A percentile compares a stretch with the other conserved stretches of the same genome.
phyloP scores from a whole-genome alignment of 2,797 vertebrate genomes.

The Taeniopygia guttata region DNA sequence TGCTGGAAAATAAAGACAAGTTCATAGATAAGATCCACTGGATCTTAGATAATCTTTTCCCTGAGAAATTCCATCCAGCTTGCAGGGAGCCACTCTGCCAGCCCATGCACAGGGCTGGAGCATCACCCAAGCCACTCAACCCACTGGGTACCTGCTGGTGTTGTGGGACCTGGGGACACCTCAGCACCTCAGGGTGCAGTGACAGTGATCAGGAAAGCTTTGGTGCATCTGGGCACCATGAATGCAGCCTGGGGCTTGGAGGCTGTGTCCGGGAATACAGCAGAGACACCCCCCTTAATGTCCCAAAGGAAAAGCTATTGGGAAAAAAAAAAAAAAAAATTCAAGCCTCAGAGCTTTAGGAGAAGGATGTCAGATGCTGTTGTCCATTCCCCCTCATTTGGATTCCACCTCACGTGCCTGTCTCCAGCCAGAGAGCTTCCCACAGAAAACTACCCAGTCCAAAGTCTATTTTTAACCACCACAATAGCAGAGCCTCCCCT shows the following conservation, averaged over 20 bases:
- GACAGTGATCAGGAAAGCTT: not conserved
- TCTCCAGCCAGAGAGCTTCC: not conserved
- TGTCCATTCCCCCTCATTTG: not conserved
- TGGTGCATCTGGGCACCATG: not conserved
- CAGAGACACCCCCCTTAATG: not conserved
- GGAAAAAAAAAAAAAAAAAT: not conserved
- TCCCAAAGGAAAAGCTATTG: not conserved
- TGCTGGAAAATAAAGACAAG: not conserved
- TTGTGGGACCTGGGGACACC: accelerated
- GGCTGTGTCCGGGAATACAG: not conserved
- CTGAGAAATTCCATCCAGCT: not conserved
- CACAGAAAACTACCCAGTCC: not conserved
- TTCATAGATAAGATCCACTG: not conserved
- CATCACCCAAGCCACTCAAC: not conserved
- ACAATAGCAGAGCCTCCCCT: conserved; percentile 40
- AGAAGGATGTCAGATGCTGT: not conserved
- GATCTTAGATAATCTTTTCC: conserved; percentile 9
- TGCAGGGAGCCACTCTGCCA: not conserved
- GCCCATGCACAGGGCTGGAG: accelerated
- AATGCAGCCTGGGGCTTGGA: not conserved
- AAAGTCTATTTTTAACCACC: conserved; percentile 54
- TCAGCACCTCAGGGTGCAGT: not conserved
- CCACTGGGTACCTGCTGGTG: accelerated
- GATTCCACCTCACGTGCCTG: conserved; percentile 3
- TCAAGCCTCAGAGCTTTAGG: not conserved